Conservation (phyloP, 2,797 vertebrate genomes). For the Mormyrus hasselquistii region DNA sequence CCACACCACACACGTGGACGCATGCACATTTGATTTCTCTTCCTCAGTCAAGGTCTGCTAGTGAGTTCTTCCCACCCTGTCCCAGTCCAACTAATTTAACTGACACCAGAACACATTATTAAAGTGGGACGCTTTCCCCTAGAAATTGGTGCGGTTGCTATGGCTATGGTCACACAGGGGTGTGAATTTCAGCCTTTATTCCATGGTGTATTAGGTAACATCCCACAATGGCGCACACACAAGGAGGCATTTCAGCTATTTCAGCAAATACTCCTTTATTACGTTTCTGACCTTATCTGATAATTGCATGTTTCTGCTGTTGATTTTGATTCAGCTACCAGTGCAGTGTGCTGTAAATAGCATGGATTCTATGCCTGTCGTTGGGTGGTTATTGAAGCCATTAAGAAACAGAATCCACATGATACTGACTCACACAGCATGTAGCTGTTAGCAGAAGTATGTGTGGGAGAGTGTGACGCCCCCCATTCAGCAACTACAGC, state of each 20-base stretch:
- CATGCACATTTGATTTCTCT: not conserved
- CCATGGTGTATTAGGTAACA: slow-evolving; percentile 17
- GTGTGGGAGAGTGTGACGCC: slow-evolving; percentile 13
- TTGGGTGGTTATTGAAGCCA: slow-evolving; percentile 15
- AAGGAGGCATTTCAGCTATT: not conserved
- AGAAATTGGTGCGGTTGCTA: slow-evolving; percentile 43
- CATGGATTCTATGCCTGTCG: slow-evolving; percentile 8
- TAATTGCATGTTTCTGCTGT: slow-evolving; percentile 13
- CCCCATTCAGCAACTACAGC: slow-evolving; percentile 17
- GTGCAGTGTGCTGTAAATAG: slow-evolving; percentile 5
- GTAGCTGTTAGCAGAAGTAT: not conserved
- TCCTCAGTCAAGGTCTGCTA: not conserved
- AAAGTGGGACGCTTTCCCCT: slow-evolving; percentile 29
- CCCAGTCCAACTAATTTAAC: slow-evolving; percentile 16
- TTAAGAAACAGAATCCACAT: slow-evolving; percentile 16
- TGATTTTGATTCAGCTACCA: slow-evolving; percentile 7
- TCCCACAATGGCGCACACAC: not conserved
- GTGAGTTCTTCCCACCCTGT: not conserved
- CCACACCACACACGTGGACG: slow-evolving; percentile 2
- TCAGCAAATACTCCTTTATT: slow-evolving; percentile 12
- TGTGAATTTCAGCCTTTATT: slow-evolving; percentile 20
- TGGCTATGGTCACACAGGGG: slow-evolving; percentile 17
- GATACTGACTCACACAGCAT: slow-evolving; percentile 13
- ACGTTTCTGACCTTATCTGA: not conserved
- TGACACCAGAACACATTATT: slow-evolving; percentile 17